A percentile compares a stretch with the other conserved stretches of the same genome.
phyloP scores from a whole-genome alignment of 2,888 invertebrate species.

The Oxytorus armatus region DNA sequence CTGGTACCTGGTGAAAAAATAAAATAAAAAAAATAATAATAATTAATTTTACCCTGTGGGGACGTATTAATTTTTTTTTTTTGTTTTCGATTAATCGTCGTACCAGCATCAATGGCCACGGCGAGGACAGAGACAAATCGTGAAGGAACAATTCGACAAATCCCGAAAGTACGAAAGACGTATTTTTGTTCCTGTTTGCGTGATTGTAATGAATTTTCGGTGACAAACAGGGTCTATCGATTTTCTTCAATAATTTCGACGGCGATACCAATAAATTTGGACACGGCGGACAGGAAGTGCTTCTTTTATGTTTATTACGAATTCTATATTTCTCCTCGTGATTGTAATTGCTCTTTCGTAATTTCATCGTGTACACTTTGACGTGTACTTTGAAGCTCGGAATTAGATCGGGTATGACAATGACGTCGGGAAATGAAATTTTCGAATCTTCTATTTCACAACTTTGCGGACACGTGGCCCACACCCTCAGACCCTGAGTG shows the following conservation, averaged over 20 bases:
- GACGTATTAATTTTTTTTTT: too few species aligned
- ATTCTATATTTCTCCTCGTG: slow-evolving; percentile 81
- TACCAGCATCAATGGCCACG: slow-evolving; percentile 76
- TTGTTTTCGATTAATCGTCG: too few species aligned
- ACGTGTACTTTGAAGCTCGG: slow-evolving; percentile 84
- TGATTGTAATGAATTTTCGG: slow-evolving; percentile 63
- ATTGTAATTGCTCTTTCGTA: slow-evolving; percentile 80
- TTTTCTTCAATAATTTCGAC: too few species aligned
- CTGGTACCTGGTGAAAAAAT: too few species aligned
- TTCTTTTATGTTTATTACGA: slow-evolving; percentile 71
- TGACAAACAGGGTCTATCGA: neutral
- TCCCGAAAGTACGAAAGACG: slow-evolving; percentile 76
- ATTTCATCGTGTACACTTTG: slow-evolving; percentile 84
- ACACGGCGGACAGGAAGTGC: slow-evolving; percentile 73
- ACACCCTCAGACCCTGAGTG: slow-evolving; percentile 77
- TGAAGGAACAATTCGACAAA: slow-evolving; percentile 73
- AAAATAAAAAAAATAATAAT: too few species aligned
- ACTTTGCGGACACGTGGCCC: slow-evolving; percentile 75
- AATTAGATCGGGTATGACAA: slow-evolving; percentile 80
- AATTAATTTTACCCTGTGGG: too few species aligned
- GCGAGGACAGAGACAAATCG: slow-evolving; percentile 73
- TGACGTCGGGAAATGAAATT: slow-evolving; percentile 76
- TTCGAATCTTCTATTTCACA: slow-evolving; percentile 71
- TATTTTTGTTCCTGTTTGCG: slow-evolving; percentile 66
- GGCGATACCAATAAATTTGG: too few species aligned